Evolutionary conservation across 2,888 invertebrate genomes (phyloP).

Genomic region (Drosophila robusta): DNA sequence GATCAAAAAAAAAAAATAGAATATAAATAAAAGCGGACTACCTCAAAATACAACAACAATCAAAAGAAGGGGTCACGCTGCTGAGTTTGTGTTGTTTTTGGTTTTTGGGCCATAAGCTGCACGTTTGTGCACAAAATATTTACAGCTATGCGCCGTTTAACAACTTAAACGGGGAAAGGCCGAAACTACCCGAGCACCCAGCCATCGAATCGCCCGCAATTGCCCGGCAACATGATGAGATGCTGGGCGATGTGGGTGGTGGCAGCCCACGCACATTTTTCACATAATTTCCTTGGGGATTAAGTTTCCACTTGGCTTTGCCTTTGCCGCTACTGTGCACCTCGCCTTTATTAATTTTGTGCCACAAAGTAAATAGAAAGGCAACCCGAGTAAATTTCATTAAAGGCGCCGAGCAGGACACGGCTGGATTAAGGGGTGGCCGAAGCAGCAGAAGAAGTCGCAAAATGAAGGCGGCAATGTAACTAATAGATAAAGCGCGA

Average conservation of each 20-base stretch:
- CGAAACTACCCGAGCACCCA: conserved; percentile 14
- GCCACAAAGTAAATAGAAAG: conserved; percentile 73
- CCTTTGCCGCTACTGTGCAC: conserved; percentile 38
- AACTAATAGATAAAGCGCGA: conserved; percentile 74
- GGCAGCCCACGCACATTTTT: conserved; percentile 70
- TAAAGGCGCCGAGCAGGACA: conserved; percentile 56
- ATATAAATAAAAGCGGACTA: conserved; percentile 17
- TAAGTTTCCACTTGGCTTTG: conserved; percentile 73
- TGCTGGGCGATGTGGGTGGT: conserved; percentile 6
- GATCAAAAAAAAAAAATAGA: conserved; percentile 6
- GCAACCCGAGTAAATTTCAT: conserved; percentile 72
- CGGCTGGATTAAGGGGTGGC: not conserved
- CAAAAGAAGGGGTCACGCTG: conserved; percentile 45
- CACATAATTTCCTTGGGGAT: conserved; percentile 77
- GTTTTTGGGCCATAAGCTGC: conserved; percentile 49
- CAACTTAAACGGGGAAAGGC: conserved; percentile 42
- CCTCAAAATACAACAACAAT: conserved; percentile 15
- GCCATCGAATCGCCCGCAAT: not conserved
- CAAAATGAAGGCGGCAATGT: conserved; percentile 51
- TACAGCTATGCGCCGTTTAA: conserved; percentile 59
- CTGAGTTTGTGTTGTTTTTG: conserved; percentile 29
- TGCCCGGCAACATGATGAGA: conserved; percentile 13
- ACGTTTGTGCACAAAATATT: conserved; percentile 53
- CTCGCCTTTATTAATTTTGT: conserved; percentile 71
- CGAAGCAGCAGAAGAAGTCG: conserved; percentile 3